These are phyloP conservation scores for Tetheella fluctuosa DNA, from an alignment of 2,888 invertebrate genomes.

Conservation along the genomic window DNA sequence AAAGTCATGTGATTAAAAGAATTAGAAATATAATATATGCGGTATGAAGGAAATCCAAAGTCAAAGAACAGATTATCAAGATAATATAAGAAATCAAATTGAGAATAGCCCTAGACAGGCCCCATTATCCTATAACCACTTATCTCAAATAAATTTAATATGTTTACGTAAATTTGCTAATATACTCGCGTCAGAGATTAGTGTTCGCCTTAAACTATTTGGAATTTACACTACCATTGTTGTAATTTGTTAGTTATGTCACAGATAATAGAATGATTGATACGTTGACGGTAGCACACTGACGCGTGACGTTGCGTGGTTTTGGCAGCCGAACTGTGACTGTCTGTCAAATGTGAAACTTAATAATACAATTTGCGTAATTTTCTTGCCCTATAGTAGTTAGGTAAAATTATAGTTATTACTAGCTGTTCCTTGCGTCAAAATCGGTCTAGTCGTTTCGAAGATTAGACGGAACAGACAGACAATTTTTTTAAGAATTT, in stretches of 20 bases:
- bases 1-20: too few relatives aligned
- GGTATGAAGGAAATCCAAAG: too few relatives aligned
- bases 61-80: neutral
- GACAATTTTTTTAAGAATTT: too few relatives aligned
- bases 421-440: too few relatives aligned
- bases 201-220: neutral
- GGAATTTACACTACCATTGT: neutral
- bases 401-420: neutral
- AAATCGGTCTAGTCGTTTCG: too few relatives aligned
- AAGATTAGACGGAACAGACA: too few relatives aligned
- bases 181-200: neutral
- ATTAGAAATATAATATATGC: too few relatives aligned
- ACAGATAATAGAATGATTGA: neutral
- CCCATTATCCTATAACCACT: neutral
- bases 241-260: neutral
- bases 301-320: neutral
- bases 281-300: neutral
- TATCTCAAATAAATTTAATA: too few relatives aligned
- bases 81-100: neutral
- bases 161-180: neutral
- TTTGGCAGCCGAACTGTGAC: conserved; percentile 1
- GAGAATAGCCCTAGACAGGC: too few relatives aligned
- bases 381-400: neutral
- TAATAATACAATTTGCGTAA: neutral
- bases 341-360: conserved; percentile 5